Evolutionary conservation across 2,888 invertebrate genomes (phyloP).

Genomic region (Doris montereyensis): DNA sequence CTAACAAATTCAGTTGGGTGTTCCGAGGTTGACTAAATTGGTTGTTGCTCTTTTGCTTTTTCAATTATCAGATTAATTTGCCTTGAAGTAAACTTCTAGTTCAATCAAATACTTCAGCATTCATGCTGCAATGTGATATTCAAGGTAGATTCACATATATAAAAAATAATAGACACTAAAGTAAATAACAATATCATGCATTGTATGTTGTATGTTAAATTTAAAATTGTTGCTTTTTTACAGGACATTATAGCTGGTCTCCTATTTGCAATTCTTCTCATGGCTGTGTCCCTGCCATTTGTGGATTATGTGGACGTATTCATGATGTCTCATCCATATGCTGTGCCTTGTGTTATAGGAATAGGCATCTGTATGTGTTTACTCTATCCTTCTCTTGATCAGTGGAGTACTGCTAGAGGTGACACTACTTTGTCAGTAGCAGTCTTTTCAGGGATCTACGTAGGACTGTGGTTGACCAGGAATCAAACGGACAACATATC

Average conservation of each 20-base stretch:
- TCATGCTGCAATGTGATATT: too few relatives aligned
- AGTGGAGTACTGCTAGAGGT: conserved; percentile 92
- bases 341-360: conserved; percentile 79
- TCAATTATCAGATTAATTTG: too few relatives aligned
- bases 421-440: conserved; percentile 90
- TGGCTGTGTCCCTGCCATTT: conserved; percentile 83
- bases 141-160: too few relatives aligned
- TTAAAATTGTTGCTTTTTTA: conserved; percentile 46
- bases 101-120: too few relatives aligned
- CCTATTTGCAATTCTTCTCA: conserved; percentile 79
- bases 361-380: conserved; percentile 80
- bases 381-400: conserved; percentile 86
- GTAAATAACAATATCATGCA: too few relatives aligned
- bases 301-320: conserved; percentile 84
- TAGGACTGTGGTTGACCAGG: conserved; percentile 89
- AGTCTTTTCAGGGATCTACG: conserved; percentile 78
- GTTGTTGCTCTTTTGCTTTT: too few relatives aligned
- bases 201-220: too few relatives aligned
- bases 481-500: conserved; percentile 80
- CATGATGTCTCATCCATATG: conserved; percentile 79
- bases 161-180: too few relatives aligned
- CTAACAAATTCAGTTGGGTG: too few relatives aligned
- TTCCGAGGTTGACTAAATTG: too few relatives aligned
- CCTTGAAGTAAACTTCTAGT: too few relatives aligned
- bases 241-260: conserved; percentile 90